These are phyloP conservation scores for Drosophila sproati DNA, from an alignment of 1,140 invertebrate genomes.

Conservation along the genomic window DNA sequence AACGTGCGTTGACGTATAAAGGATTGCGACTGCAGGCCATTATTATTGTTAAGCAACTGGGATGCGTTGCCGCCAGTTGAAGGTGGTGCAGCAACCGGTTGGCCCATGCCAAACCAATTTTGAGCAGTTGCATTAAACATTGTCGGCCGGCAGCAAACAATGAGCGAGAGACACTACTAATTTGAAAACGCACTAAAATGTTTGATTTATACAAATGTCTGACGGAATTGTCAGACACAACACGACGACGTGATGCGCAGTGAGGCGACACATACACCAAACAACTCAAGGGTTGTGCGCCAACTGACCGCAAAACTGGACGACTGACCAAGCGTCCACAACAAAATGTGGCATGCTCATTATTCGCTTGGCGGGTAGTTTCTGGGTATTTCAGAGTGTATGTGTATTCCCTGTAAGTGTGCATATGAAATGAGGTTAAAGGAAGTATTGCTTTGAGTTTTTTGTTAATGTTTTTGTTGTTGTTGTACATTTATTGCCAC, in stretches of 20 bases:
- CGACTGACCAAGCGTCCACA: slow-evolving; percentile 57
- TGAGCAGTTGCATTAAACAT: slow-evolving; percentile 78
- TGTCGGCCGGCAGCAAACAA: slow-evolving; percentile 6
- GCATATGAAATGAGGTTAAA: slow-evolving; percentile 83
- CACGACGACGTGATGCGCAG: slow-evolving; percentile 21
- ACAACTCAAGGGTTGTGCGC: slow-evolving; percentile 69
- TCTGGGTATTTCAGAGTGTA: slow-evolving; percentile 27
- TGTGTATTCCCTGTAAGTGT: slow-evolving; percentile 40
- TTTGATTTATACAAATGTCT: slow-evolving; percentile 11
- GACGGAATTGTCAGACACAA: slow-evolving; percentile 49
- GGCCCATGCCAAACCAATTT: slow-evolving; percentile 76
- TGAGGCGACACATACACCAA: slow-evolving; percentile 44
- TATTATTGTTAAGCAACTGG: slow-evolving; percentile 58
- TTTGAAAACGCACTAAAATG: slow-evolving; percentile 45
- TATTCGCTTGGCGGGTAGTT: slow-evolving; percentile 66
- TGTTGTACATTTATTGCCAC: slow-evolving; percentile 38
- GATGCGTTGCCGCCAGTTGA: slow-evolving; percentile 27
- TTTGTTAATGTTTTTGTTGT: slow-evolving; percentile 31
- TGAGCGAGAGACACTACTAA: slow-evolving; percentile 46
- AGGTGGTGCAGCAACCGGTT: slow-evolving; percentile 35
- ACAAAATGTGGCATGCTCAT: slow-evolving; percentile 47
- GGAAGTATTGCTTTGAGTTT: slow-evolving; percentile 64
- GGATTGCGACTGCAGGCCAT: slow-evolving; percentile 35
- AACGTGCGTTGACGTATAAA: slow-evolving; percentile 74
- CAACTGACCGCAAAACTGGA: slow-evolving; percentile 75